These are phyloP conservation scores for Campaea margaritaria DNA, from an alignment of 2,888 invertebrate genomes.

Conservation along the genomic window DNA sequence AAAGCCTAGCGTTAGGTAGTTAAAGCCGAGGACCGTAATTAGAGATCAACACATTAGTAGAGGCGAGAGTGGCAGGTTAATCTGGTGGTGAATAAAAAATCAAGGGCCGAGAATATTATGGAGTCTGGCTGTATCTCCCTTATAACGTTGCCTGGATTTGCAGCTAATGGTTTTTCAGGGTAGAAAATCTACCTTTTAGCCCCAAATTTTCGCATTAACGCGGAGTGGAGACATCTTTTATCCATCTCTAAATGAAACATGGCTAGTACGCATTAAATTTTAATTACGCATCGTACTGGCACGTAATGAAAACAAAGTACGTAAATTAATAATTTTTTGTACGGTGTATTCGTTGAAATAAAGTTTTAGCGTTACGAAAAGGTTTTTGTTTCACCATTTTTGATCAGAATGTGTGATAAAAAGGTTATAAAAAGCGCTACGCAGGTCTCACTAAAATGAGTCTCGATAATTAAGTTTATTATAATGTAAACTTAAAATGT, in stretches of 20 bases:
- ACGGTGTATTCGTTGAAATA: slow-evolving; percentile 7
- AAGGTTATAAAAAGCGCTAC: not conserved
- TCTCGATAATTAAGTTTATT: not conserved
- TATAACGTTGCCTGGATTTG: slow-evolving; percentile 31
- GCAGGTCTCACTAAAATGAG: not conserved
- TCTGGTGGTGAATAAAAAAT: slow-evolving; percentile 43
- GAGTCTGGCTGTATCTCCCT: slow-evolving; percentile 26
- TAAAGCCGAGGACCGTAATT: slow-evolving; percentile 31
- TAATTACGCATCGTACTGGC: slow-evolving; percentile 26
- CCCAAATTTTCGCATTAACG: slow-evolving; percentile 31
- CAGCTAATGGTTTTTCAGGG: slow-evolving; percentile 39
- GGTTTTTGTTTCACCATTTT: slow-evolving; percentile 7
- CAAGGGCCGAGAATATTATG: slow-evolving; percentile 35
- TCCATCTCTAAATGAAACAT: slow-evolving; percentile 28
- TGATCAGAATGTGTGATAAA: not conserved
- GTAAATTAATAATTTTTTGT: slow-evolving; percentile 23
- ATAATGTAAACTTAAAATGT: too few relatives aligned
- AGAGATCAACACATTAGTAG: slow-evolving; percentile 36
- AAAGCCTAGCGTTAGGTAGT: slow-evolving; percentile 11
- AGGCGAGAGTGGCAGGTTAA: slow-evolving; percentile 39
- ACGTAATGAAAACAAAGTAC: slow-evolving; percentile 33
- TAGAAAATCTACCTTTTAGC: slow-evolving; percentile 34
- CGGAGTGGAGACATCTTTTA: slow-evolving; percentile 30
- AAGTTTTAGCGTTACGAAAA: slow-evolving; percentile 4
- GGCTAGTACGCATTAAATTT: slow-evolving; percentile 32